phyloP scores from a whole-genome alignment of 1,140 invertebrate species.

The Kradibia gibbosae region DNA sequence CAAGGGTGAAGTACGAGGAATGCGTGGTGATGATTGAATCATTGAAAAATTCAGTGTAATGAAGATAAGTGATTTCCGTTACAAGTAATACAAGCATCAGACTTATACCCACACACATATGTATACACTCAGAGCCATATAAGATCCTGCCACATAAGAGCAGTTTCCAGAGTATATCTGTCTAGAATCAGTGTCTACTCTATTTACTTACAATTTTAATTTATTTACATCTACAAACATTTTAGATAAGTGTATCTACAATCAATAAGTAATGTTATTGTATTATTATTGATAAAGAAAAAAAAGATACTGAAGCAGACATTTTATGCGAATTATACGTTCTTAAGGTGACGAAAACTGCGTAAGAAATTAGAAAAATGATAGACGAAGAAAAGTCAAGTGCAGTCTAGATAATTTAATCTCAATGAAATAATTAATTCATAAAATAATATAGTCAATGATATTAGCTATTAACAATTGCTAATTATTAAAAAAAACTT shows the following conservation, averaged over 20 bases:
- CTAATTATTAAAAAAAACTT: constrained; percentile 59
- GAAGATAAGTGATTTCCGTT: constrained; percentile 69
- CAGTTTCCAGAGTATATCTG: constrained; percentile 66
- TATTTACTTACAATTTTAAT: constrained; percentile 66
- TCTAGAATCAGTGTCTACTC: constrained; percentile 70
- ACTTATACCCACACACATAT: constrained; percentile 60
- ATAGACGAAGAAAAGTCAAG: constrained; percentile 47
- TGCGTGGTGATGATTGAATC: constrained; percentile 80
- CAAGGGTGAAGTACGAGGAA: constrained; percentile 88
- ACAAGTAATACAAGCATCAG: constrained; percentile 61
- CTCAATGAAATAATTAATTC: constrained; percentile 49
- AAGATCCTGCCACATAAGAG: constrained; percentile 61
- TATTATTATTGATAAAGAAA: constrained; percentile 57
- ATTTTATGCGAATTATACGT: constrained; percentile 52
- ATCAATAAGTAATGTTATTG: constrained; percentile 66
- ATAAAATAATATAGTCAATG: constrained; percentile 62
- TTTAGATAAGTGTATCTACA: constrained; percentile 70
- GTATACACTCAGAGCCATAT: constrained; percentile 62
- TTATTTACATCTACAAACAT: constrained; percentile 69
- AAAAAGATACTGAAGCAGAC: constrained; percentile 43
- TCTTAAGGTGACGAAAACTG: constrained; percentile 52
- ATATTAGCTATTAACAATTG: constrained; percentile 59
- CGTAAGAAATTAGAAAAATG: constrained; percentile 48
- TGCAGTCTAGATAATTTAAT: constrained; percentile 56
- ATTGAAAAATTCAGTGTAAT: constrained; percentile 64